Conservation (phyloP, 2,797 vertebrate species). For the Myiotriccus ornatus region DNA sequence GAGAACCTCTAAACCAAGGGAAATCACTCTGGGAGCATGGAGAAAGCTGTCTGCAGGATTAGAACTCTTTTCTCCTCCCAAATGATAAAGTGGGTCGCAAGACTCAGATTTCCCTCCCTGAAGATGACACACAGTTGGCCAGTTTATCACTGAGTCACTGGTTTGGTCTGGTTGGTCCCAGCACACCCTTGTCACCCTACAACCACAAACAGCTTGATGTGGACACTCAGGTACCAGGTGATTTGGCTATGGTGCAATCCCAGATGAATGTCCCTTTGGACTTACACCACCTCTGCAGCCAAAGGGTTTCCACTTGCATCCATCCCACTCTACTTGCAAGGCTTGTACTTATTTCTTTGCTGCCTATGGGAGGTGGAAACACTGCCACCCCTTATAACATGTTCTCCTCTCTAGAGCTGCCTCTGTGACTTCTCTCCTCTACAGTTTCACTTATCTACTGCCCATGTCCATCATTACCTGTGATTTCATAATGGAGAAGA, state of each 20-base stretch:
- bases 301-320: not conserved
- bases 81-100: not conserved
- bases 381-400: not conserved
- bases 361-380: not conserved
- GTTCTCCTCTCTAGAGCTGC: not conserved
- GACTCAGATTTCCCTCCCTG: not conserved
- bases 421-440: not conserved
- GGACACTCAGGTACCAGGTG: not conserved
- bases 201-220: not conserved
- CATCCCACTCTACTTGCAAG: not conserved
- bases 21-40: not conserved
- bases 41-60: not conserved
- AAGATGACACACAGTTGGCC: fast-evolving
- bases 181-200: fast-evolving
- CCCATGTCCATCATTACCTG: not conserved
- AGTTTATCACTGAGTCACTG: not conserved
- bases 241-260: not conserved
- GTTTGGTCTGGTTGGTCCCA: not conserved
- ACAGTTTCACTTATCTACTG: not conserved
- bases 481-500: not conserved
- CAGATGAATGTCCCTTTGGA: not conserved
- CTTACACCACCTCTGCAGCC: not conserved
- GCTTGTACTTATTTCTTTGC: not conserved
- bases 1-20: not conserved
- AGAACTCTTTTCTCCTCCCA: not conserved